A percentile compares a stretch with the other conserved stretches of the same genome.
phyloP scores from a whole-genome alignment of 2,888 invertebrate genomes.

The Cheilosia vulpina region DNA sequence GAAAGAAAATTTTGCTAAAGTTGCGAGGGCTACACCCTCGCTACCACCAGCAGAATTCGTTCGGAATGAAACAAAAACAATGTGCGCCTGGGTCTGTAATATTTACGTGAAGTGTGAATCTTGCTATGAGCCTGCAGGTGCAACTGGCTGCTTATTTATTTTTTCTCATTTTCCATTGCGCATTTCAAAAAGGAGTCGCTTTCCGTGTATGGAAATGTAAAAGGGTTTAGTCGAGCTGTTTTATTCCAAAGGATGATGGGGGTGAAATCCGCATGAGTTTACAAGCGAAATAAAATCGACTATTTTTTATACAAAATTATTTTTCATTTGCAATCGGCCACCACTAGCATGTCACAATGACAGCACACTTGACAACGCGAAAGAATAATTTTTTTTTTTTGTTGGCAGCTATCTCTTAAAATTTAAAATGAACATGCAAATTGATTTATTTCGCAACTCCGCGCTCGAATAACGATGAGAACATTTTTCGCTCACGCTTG shows the following conservation, averaged over 20 bases:
- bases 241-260: slow-evolving; percentile 7
- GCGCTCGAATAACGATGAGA: neutral
- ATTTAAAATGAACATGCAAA: slow-evolving; percentile 23
- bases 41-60: no score
- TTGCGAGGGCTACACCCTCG: no score
- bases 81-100: no score
- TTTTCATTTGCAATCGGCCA: slow-evolving; percentile 6
- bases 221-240: slow-evolving; percentile 26
- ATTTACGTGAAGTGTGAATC: no score
- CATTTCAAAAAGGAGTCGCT: neutral
- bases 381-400: slow-evolving; percentile 2
- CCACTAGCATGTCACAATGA: slow-evolving; percentile 7
- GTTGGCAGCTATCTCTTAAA: neutral
- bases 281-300: slow-evolving; percentile 29
- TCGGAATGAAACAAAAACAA: no score
- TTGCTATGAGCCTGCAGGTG: neutral
- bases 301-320: slow-evolving; percentile 4
- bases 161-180: neutral
- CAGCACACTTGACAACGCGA: slow-evolving; percentile 16
- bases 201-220: slow-evolving; percentile 12
- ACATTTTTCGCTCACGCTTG: neutral
- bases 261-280: slow-evolving; percentile 34
- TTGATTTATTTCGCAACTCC: slow-evolving; percentile 23
- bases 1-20: no score
- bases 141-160: neutral